Evolutionary conservation across 2,888 invertebrate genomes (phyloP).

Genomic region (Eugnorisma glareosa): DNA sequence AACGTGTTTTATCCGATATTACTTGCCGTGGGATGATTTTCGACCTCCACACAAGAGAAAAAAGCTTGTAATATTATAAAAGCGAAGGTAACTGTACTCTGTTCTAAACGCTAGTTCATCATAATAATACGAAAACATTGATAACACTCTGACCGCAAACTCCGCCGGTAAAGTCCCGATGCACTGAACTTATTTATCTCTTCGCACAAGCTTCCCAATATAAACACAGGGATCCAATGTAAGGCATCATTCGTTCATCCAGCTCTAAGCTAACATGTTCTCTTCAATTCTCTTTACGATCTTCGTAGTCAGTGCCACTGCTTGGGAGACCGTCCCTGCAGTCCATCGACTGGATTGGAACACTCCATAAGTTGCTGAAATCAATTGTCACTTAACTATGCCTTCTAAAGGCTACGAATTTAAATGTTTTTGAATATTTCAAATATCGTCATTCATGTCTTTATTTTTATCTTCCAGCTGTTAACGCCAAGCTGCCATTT

Average conservation of each 20-base stretch:
- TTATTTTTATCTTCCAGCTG: neutral
- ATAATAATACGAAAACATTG: constrained; percentile 10
- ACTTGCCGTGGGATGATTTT: no score
- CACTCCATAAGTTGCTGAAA: neutral
- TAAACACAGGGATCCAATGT: constrained; percentile 8
- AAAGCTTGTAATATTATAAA: no score
- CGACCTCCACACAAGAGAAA: no score
- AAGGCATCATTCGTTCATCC: constrained; percentile 43
- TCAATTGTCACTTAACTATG: neutral
- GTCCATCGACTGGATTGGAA: neutral
- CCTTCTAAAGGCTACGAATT: neutral
- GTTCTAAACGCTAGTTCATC: neutral
- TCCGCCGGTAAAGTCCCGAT: constrained; percentile 40
- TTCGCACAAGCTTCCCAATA: constrained; percentile 8
- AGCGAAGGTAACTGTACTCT: no score
- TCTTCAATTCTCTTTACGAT: constrained; percentile 33
- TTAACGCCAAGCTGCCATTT: constrained; percentile 69
- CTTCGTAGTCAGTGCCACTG: constrained; percentile 34
- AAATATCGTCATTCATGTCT: neutral
- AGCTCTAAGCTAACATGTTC: constrained; percentile 37
- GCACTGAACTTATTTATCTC: constrained; percentile 19
- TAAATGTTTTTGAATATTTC: neutral
- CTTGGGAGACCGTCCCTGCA: constrained; percentile 20
- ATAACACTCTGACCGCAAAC: constrained; percentile 26
- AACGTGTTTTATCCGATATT: neutral